Base-by-base conservation (phyloP, 2,888 invertebrate genomes). In the Sycophila texana region DNA sequence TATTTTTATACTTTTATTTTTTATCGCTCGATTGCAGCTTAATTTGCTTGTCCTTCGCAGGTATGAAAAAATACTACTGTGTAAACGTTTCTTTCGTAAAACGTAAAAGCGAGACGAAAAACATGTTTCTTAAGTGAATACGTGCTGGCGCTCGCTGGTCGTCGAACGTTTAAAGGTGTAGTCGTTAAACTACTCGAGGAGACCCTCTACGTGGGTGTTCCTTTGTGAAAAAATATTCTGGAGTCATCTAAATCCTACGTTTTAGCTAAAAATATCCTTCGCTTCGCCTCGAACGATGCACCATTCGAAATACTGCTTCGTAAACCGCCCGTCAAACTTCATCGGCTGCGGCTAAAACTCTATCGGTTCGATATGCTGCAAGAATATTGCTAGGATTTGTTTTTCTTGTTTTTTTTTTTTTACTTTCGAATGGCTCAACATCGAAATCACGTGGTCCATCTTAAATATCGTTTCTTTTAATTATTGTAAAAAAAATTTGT, bases 251-350 rank as follows among this genome's bases (percentile, higher is more conserved):
- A 4, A 12, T 65, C 20, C 79, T 79, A 79, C 58, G 30, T 75
- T 75, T 75, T 75, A 65, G 74, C 74, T 75, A 80, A 80, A 80
- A 80, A 80, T 79, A 79, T 70, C 26, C 47, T 74, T 74, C 61
- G 20, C 60, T 39, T 65, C 58, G 53, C 12, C 3, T 39, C 73
- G n/a, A 66, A 73, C 60, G 26, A 72, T 55, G 53, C 72, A 53
- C 57, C 55, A 47, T 67, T 60, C 30, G 22, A 22, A 72, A 58
- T 77, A 73, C 66, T 57, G 55, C 47, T 74, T 65, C 30, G 18
- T 74, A 2, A 73, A 47, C 47, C 63, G 14, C 26, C 49, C 53
- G 18, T n/a, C 61, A 22, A 20, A 53, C 30, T 58, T 14, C 13
- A 47, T 51, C 16, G 26, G 60, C 13, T 20, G 26, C 26, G n/a